Evolutionary conservation across 2,797 vertebrate genomes (phyloP).

Genomic region (Paguma larvata): DNA sequence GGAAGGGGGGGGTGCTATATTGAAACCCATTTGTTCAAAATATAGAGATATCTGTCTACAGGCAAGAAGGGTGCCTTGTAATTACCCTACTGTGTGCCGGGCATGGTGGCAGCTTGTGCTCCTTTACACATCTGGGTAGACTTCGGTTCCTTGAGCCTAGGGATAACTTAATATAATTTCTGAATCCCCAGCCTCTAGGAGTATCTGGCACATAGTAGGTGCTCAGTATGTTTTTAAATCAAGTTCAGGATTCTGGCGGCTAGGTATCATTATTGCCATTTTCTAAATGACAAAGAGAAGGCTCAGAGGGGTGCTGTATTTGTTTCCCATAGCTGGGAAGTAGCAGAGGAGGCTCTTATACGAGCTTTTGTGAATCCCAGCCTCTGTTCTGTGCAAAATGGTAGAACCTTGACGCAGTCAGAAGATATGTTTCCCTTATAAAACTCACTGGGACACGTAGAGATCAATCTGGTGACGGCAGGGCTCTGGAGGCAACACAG

Average conservation of each 20-base stretch:
- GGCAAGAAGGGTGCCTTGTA: not conserved
- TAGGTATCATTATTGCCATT: not conserved
- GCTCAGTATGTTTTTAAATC: not conserved
- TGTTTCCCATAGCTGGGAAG: not conserved
- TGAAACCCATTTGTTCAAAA: conserved; percentile 12
- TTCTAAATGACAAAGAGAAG: not conserved
- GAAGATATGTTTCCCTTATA: not conserved
- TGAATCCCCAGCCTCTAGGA: not conserved
- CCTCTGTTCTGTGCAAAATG: not conserved
- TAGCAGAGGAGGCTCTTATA: not conserved
- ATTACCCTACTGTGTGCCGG: not conserved
- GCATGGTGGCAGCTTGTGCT: not conserved
- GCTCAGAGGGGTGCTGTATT: not conserved
- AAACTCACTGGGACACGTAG: not conserved
- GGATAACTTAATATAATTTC: not conserved
- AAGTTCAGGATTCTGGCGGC: not conserved
- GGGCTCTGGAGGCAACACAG: not conserved
- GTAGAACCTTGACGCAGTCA: not conserved
- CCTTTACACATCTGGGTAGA: not conserved
- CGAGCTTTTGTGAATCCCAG: not conserved
- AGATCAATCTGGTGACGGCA: not conserved
- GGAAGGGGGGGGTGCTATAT: not conserved
- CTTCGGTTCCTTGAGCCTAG: conserved; percentile 6
- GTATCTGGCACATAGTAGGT: not conserved
- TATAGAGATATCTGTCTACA: not conserved